Evolutionary conservation across 2,888 invertebrate genomes (phyloP).

Genomic region (Pollenia griseotomentosa): DNA sequence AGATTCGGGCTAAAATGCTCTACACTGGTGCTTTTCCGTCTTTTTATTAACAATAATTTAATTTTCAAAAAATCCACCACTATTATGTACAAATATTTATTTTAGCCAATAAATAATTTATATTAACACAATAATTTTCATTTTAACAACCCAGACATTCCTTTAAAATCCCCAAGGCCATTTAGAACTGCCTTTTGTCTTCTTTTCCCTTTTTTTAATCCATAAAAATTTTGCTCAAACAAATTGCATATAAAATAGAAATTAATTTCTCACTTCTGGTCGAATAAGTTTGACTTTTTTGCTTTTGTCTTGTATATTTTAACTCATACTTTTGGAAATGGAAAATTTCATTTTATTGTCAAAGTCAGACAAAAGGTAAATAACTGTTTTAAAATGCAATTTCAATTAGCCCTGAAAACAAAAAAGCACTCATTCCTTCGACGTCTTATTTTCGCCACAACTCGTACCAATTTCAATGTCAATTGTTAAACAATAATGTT

Average conservation of each 20-base stretch:
- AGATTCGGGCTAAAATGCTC: no score
- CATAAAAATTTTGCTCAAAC: conserved; percentile 5
- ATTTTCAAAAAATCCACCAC: neutral
- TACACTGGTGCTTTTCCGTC: no score
- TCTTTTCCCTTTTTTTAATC: neutral
- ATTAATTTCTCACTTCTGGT: conserved; percentile 73
- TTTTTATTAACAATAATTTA: conserved; percentile 32
- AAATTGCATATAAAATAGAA: conserved; percentile 71
- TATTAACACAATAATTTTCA: conserved; percentile 62
- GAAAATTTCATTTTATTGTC: conserved; percentile 62
- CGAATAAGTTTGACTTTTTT: conserved; percentile 56
- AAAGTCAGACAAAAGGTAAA: conserved; percentile 74
- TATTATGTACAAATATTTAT: conserved; percentile 55
- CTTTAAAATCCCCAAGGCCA: conserved; percentile 53
- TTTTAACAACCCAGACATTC: conserved; percentile 44
- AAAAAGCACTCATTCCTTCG: conserved; percentile 49
- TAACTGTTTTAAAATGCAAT: conserved; percentile 76
- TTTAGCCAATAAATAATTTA: conserved; percentile 61
- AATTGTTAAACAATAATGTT: conserved; percentile 71
- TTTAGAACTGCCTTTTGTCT: conserved; percentile 47
- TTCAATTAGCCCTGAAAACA: conserved; percentile 75
- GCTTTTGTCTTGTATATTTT: neutral
- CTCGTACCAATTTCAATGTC: conserved; percentile 66
- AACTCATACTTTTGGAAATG: conserved; percentile 44
- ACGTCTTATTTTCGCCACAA: neutral